Evolutionary conservation across 2,797 vertebrate species (phyloP).

Genomic region (Garrulus glandarius): DNA sequence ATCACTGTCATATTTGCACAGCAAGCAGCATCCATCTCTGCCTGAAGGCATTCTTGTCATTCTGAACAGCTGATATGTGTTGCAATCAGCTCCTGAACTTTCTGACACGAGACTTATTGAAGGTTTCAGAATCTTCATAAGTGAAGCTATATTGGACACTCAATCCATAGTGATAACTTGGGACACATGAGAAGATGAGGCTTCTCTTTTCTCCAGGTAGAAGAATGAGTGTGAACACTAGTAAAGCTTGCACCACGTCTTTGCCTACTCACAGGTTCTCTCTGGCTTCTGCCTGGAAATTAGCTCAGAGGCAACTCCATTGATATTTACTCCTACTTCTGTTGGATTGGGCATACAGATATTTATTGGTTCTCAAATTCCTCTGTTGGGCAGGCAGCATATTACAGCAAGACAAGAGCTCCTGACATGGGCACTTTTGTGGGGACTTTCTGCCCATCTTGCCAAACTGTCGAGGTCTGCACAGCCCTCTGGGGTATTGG

Average conservation of each 20-base stretch:
- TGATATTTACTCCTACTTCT: background rate
- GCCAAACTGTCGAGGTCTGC: accelerated
- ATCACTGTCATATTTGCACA: background rate
- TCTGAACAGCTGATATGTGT: background rate
- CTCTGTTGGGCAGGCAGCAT: background rate
- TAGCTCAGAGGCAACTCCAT: background rate
- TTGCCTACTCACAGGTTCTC: background rate
- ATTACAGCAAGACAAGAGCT: background rate
- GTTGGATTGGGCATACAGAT: background rate
- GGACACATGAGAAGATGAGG: background rate
- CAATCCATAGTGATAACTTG: background rate
- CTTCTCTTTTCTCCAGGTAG: background rate
- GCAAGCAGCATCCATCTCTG: background rate
- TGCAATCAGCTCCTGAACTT: background rate
- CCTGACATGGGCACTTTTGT: background rate
- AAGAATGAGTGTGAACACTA: background rate
- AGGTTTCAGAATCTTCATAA: background rate
- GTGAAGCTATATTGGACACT: background rate
- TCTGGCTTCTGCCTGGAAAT: background rate
- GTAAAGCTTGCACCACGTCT: background rate
- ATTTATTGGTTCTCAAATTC: background rate
- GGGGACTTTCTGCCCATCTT: background rate
- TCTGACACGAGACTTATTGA: background rate
- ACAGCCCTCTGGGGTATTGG: background rate
- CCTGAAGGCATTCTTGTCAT: background rate